A percentile compares a stretch with the other conserved stretches of the same genome.
Evolutionary conservation across 1,140 invertebrate species (phyloP).

Genomic region (Fopius arisanus): DNA sequence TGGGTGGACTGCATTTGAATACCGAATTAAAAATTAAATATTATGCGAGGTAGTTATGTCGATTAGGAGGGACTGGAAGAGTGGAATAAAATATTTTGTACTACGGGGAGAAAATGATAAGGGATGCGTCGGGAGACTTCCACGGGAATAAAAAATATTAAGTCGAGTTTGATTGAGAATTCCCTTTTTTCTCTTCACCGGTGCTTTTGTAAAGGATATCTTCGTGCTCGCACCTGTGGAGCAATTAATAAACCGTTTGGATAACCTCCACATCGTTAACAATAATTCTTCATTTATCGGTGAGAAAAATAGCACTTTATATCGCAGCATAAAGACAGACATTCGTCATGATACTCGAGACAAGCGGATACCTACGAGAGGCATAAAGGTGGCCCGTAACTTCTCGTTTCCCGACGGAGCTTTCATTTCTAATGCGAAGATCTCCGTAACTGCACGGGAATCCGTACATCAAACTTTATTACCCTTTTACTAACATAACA

Average conservation of each 20-base stretch:
- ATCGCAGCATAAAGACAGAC: conserved; percentile 39
- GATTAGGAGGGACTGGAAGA: conserved; percentile 22
- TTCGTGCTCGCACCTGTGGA: too few relatives aligned
- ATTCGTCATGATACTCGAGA: conserved; percentile 57
- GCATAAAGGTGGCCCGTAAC: conserved; percentile 50
- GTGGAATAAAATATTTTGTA: conserved; percentile 9
- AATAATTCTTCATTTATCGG: conserved; percentile 34
- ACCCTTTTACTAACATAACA: conserved; percentile 11
- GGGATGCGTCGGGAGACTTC: neutral
- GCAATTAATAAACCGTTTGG: neutral
- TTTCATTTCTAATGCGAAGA: conserved; percentile 55
- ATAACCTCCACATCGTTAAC: conserved; percentile 25
- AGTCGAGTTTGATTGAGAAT: neutral
- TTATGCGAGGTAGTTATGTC: conserved; percentile 31
- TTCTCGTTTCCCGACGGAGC: conserved; percentile 52
- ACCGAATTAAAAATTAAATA: conserved; percentile 44
- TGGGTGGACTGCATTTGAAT: conserved; percentile 36
- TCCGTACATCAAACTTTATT: conserved; percentile 59
- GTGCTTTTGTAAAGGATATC: neutral
- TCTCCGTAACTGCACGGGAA: conserved; percentile 43
- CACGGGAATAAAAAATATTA: neutral
- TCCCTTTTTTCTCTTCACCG: neutral
- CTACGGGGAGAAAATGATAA: neutral
- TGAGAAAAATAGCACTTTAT: conserved; percentile 22
- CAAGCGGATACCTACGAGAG: conserved; percentile 44